Evolutionary conservation across 2,113 vertebrate species (phyloP).

Genomic region (Chaetops frenatus): DNA sequence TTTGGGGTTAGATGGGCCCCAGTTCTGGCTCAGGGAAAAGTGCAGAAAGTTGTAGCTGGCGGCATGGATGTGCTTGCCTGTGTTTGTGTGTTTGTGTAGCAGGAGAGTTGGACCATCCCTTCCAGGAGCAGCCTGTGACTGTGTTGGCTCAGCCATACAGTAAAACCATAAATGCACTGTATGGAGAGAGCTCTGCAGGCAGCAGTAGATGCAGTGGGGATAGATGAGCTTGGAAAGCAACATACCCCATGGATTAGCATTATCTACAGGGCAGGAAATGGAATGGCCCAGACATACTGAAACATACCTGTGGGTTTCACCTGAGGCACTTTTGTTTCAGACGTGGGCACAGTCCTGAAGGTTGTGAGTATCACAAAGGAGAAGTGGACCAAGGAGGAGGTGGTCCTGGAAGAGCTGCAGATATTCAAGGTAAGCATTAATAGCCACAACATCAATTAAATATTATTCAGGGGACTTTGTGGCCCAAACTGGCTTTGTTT

Average conservation of each 20-base stretch:
- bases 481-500: not conserved
- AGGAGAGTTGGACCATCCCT: not conserved
- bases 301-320: not conserved
- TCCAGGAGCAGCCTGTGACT: not conserved
- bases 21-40: not conserved
- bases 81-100: not conserved
- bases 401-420: slow-evolving; percentile 91
- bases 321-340: slow-evolving; percentile 62
- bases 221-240: not conserved
- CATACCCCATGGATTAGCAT: not conserved
- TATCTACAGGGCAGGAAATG: not conserved
- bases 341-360: slow-evolving; percentile 87
- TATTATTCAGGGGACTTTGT: not conserved
- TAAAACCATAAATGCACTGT: not conserved
- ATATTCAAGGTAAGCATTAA: slow-evolving; percentile 81
- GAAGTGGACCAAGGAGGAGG: slow-evolving; percentile 88
- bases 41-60: not conserved
- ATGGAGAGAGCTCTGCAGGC: not conserved
- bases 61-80: not conserved
- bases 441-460: not conserved
- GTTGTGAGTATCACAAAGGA: slow-evolving; percentile 93
- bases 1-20: not conserved
- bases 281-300: not conserved
- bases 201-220: not conserved
- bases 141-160: not conserved